Evolutionary conservation across 2,113 vertebrate genomes (phyloP).

Genomic region (Hyla sarda): DNA sequence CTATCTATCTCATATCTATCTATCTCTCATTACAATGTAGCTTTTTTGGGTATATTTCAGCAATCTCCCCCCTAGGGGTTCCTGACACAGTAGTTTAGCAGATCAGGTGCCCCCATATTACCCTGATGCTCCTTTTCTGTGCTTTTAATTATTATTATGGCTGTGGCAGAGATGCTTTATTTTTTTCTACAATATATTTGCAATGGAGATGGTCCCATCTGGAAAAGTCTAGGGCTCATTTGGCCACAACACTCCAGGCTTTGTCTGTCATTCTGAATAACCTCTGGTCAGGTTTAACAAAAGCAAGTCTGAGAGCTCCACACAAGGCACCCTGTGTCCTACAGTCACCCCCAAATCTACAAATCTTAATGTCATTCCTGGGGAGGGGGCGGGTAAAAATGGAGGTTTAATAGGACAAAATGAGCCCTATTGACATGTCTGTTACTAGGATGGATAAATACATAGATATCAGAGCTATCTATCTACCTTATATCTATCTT

Average conservation of each 20-base stretch:
- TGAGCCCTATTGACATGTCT: not conserved
- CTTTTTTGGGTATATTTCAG: not conserved
- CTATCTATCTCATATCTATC: too few relatives aligned
- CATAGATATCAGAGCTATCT: not conserved
- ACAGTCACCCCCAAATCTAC: not conserved
- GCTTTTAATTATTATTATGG: constrained; percentile 38
- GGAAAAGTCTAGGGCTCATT: constrained; percentile 89
- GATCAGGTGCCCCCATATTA: constrained; percentile 69
- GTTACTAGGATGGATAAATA: not conserved
- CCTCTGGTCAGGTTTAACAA: constrained; percentile 61
- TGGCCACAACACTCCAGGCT: constrained; percentile 87
- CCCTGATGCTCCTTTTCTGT: not conserved
- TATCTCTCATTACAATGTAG: not conserved
- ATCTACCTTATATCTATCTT: too few relatives aligned
- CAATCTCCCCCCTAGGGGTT: not conserved
- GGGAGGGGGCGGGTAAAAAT: too few relatives aligned
- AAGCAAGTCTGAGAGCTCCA: constrained; percentile 15
- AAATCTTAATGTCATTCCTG: not conserved
- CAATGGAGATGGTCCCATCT: constrained; percentile 90
- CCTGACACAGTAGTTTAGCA: not conserved
- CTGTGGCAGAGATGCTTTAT: not conserved
- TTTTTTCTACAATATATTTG: constrained; percentile 57
- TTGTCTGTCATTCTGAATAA: constrained; percentile 85
- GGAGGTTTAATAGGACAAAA: too few relatives aligned
- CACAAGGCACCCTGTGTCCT: not conserved